A percentile compares a stretch with the other conserved stretches of the same genome.
phyloP scores from a whole-genome alignment of 2,797 vertebrate genomes.

The Neomorphus geoffroyi region DNA sequence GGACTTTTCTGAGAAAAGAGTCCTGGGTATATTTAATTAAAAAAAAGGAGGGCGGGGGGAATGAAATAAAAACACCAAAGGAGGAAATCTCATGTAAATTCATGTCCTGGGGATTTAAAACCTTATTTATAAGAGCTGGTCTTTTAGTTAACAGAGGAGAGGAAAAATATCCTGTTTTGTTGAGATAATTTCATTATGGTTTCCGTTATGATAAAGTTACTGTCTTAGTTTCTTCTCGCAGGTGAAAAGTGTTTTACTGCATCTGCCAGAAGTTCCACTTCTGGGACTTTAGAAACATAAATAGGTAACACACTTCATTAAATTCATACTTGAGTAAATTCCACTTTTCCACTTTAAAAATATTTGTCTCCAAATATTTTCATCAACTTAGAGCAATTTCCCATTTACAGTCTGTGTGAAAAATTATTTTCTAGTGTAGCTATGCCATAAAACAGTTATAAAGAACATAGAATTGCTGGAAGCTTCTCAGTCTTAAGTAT shows the following conservation, averaged over 20 bases:
- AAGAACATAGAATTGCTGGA: not conserved
- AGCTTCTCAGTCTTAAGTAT: not conserved
- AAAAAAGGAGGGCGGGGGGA: too few species aligned
- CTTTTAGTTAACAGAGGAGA: not conserved
- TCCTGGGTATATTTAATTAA: not conserved
- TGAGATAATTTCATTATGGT: not conserved
- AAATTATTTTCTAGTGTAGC: not conserved
- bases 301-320: not conserved
- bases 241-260: not conserved
- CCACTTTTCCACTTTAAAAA: not conserved
- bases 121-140: not conserved
- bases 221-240: not conserved
- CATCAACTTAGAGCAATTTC: not conserved
- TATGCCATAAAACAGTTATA: not conserved
- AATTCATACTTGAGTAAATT: not conserved
- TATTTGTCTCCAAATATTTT: not conserved
- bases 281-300: fast-evolving
- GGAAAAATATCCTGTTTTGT: not conserved
- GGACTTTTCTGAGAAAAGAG: not conserved
- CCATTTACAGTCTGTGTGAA: not conserved
- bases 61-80: not conserved
- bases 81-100: not conserved
- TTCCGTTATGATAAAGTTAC: not conserved
- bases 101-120: not conserved
- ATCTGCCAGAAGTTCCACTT: not conserved